These are phyloP conservation scores for Phyllotreta cruciferae DNA, from an alignment of 2,888 invertebrate genomes.

Conservation along the genomic window DNA sequence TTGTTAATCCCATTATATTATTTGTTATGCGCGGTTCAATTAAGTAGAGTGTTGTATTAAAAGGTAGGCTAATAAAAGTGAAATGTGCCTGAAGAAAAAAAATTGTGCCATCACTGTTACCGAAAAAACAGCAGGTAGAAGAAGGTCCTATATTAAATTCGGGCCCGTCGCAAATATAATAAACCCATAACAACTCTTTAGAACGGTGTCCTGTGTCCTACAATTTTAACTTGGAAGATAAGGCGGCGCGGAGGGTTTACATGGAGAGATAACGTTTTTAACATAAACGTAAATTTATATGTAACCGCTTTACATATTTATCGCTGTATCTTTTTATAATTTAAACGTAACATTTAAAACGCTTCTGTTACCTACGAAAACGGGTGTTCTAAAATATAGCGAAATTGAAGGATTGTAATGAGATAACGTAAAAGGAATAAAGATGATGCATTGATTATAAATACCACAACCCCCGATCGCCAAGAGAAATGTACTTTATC, in stretches of 20 bases:
- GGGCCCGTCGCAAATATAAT: constrained; percentile 23
- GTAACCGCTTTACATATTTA: constrained; percentile 29
- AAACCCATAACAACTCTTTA: constrained; percentile 27
- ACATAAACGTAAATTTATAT: constrained; percentile 23
- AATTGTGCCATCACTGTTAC: constrained; percentile 4
- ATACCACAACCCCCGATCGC: background rate
- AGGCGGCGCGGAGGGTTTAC: constrained; percentile 21
- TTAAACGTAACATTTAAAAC: constrained; percentile 18
- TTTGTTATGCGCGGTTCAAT: too few species aligned
- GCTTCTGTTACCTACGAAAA: constrained; percentile 13
- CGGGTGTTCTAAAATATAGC: too few species aligned
- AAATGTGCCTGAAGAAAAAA: constrained; percentile 7
- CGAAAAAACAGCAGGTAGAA: constrained; percentile 20
- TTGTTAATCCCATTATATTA: too few species aligned
- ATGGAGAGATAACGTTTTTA: constrained; percentile 24
- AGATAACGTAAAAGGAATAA: too few species aligned
- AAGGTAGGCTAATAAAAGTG: background rate
- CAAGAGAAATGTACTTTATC: constrained; percentile 12
- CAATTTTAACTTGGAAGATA: constrained; percentile 26
- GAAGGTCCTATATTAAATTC: constrained; percentile 20
- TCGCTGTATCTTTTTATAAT: constrained; percentile 28
- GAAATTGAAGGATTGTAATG: too few species aligned
- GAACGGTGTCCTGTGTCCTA: constrained; percentile 26
- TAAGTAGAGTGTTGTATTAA: background rate
- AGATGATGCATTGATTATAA: background rate